These are phyloP conservation scores for Tautogolabrus adspersus DNA, from an alignment of 2,113 vertebrate genomes.

Conservation along the genomic window DNA sequence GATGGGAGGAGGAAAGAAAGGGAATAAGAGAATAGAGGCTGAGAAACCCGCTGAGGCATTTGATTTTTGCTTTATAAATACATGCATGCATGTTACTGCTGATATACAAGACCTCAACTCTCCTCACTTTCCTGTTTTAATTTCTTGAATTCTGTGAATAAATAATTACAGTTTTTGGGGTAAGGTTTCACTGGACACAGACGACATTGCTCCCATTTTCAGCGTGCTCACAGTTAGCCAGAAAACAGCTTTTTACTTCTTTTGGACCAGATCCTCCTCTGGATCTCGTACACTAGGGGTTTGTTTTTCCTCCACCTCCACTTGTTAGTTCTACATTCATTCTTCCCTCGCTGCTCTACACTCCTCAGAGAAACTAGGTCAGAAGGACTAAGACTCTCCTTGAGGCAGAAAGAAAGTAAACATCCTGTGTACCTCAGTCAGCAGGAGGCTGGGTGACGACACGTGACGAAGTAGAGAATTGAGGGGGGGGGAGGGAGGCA, in stretches of 20 bases:
- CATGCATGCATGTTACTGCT: too few species aligned
- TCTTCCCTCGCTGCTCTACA: conserved; percentile 48
- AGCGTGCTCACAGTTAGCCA: background rate
- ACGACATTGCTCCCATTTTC: conserved; percentile 3
- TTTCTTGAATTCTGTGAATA: background rate
- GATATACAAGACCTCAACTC: background rate
- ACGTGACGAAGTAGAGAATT: conserved; percentile 23
- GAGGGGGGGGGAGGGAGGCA: background rate
- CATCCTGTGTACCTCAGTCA: conserved; percentile 75
- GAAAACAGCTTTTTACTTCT: conserved; percentile 5
- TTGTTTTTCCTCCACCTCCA: conserved; percentile 60
- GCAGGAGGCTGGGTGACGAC: conserved; percentile 51
- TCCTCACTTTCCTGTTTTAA: background rate
- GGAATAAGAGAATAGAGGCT: too few species aligned
- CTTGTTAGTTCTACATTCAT: conserved; percentile 65
- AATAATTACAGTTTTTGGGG: background rate
- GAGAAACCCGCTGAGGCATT: too few species aligned
- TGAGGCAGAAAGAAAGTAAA: conserved; percentile 69
- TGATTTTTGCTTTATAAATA: too few species aligned
- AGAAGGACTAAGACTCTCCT: conserved; percentile 70
- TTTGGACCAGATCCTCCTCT: conserved; percentile 23
- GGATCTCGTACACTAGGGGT: conserved; percentile 56
- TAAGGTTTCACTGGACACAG: background rate
- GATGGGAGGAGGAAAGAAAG: background rate
- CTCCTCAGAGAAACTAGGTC: conserved; percentile 76